Evolutionary conservation across 2,888 invertebrate species (phyloP).

Genomic region (Dryobotodes eremita): DNA sequence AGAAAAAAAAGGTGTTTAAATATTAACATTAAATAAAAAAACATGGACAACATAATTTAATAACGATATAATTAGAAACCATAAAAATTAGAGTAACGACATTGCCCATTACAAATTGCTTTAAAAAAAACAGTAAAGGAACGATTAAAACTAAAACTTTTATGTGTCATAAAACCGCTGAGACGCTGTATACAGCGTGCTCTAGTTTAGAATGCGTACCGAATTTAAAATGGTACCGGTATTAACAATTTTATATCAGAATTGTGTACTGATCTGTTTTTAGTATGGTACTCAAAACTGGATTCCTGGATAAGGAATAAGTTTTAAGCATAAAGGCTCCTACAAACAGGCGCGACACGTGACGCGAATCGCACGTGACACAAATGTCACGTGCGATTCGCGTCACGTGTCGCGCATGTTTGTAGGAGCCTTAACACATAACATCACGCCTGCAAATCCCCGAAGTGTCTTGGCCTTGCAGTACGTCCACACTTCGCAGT

Average conservation of each 20-base stretch:
- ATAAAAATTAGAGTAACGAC: slow-evolving; percentile 48
- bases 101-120: slow-evolving; percentile 42
- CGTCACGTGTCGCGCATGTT: too few species aligned
- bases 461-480: too few species aligned
- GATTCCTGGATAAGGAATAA: slow-evolving; percentile 3
- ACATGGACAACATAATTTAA: neutral
- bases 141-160: slow-evolving; percentile 64
- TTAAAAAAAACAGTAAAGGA: slow-evolving; percentile 53
- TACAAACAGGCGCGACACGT: too few species aligned
- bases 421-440: too few species aligned
- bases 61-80: slow-evolving; percentile 25
- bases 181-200: slow-evolving; percentile 40
- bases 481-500: too few species aligned
- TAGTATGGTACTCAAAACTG: slow-evolving; percentile 6
- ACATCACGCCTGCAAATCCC: too few species aligned
- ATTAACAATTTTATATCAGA: slow-evolving; percentile 39
- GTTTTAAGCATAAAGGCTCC: too few species aligned
- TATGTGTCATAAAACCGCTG: slow-evolving; percentile 61
- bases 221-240: slow-evolving; percentile 32
- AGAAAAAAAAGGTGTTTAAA: neutral
- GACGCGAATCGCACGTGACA: too few species aligned
- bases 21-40: neutral
- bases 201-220: slow-evolving; percentile 34
- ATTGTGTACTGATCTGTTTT: slow-evolving; percentile 25
- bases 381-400: too few species aligned